phyloP scores from a whole-genome alignment of 2,888 invertebrate genomes.

The Ariolimax columbianus region DNA sequence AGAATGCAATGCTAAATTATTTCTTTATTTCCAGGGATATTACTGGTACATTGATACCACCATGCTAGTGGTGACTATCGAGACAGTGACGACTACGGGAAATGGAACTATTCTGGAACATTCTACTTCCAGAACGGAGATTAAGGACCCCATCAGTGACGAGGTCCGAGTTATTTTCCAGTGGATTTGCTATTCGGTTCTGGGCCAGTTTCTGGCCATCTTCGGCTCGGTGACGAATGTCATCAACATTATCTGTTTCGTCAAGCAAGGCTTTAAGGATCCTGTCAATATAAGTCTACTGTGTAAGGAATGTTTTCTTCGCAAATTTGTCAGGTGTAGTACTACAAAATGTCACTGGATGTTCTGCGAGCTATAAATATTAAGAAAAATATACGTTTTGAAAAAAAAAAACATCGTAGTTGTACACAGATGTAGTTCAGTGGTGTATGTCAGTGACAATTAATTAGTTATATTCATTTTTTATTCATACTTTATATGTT shows the following conservation, averaged over 20 bases:
- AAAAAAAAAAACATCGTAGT: too few relatives aligned
- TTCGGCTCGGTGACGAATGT: background rate
- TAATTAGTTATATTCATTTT: too few relatives aligned
- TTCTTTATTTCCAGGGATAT: background rate
- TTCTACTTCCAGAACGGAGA: background rate
- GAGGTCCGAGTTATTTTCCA: background rate
- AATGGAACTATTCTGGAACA: background rate
- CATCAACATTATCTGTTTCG: conserved; percentile 16
- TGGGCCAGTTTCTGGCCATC: background rate
- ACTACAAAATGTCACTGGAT: too few relatives aligned
- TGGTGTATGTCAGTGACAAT: too few relatives aligned
- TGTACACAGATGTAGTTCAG: too few relatives aligned
- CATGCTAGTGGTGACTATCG: background rate
- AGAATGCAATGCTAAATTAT: too few relatives aligned
- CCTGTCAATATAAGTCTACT: conserved; percentile 22
- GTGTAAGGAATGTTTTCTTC: background rate
- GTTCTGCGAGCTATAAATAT: too few relatives aligned
- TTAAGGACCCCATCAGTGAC: background rate
- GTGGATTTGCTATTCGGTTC: conserved; percentile 9
- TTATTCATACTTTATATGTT: too few relatives aligned
- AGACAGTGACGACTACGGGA: background rate
- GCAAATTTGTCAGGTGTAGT: background rate
- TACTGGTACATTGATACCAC: background rate
- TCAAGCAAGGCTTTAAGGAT: conserved; percentile 20
- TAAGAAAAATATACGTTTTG: too few relatives aligned